Evolutionary conservation across 2,888 invertebrate species (phyloP), one percentile per base, ranked within the genome.

Genomic region (Eubasilissa splendida): DNA sequence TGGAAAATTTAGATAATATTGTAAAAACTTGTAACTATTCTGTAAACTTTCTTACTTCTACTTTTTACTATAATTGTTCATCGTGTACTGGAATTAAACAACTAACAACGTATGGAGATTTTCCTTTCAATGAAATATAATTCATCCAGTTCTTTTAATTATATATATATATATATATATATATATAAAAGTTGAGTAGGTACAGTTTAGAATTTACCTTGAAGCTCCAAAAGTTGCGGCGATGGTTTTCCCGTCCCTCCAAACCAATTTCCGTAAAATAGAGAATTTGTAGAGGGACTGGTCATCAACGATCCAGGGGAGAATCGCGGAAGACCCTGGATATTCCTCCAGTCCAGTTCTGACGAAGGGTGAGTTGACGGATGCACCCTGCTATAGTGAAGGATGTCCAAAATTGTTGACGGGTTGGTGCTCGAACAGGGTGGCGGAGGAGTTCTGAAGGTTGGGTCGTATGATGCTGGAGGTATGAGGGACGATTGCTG

Each of bases 151-250:
- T 42, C 7, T 42, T 42, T 42, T 5, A 42, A 42, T 4, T 0
- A 42, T 42, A 0, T 5, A 42, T 42, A 42, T 22, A 42, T 42
- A 42, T 5, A 5, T 42, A 42, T 4, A 42, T 42, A 42, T 5
- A 7, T 42, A 42, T 7, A 42, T 42, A 5, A 2, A 42, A 42
- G 42, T 4, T 42, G 42, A 42, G 7, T 42, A 42, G 7, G 42
- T 7, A 31, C 63, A 63, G 22, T 14, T 14, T 4, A 31, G 9
- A 7, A 42, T n/a, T n/a, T 89, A 94, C 94, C 93, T 91, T 93
- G 93, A 60, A 93, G 87, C 83, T 92, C 92, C 84, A 94, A 91
- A 68, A 93, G 87, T 83, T 92, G 91, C 80, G 88, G 87, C 52
- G 90, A 86, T 76, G 87, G 85, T 83, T 88, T 88, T 5, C 87